Conservation (phyloP, 2,113 vertebrate species). For the Phodopus roborovskii region DNA sequence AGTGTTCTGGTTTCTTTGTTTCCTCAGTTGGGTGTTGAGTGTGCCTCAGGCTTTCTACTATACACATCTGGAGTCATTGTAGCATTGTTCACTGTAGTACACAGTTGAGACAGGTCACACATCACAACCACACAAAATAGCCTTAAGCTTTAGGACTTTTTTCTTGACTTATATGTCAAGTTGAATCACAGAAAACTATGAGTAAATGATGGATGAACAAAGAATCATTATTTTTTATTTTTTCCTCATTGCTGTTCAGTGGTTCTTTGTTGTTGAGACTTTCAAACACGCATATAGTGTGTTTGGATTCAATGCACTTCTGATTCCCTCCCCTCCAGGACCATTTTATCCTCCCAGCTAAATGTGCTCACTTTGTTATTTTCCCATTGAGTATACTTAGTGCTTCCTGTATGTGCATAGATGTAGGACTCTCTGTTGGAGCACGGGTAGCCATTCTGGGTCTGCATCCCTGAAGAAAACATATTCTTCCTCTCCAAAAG, state of each 20-base stretch:
- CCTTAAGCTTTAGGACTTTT: background rate
- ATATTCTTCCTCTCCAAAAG: background rate
- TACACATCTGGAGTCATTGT: background rate
- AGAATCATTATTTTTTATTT: background rate
- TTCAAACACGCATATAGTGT: background rate
- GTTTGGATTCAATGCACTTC: background rate
- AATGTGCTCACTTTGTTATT: background rate
- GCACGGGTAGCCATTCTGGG: background rate
- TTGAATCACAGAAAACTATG: constrained; percentile 4
- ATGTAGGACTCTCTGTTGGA: background rate
- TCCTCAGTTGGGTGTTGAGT: background rate
- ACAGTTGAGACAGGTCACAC: background rate
- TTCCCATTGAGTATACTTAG: background rate
- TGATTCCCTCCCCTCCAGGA: background rate
- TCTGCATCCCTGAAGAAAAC: background rate
- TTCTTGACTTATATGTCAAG: background rate
- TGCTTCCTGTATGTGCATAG: background rate
- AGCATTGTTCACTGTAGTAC: background rate
- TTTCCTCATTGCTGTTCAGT: background rate
- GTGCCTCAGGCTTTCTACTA: background rate
- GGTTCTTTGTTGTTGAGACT: background rate
- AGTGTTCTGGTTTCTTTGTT: background rate
- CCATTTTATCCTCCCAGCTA: background rate
- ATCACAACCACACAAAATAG: background rate
- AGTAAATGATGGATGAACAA: background rate